These are phyloP conservation scores for Engraulis encrasicolus DNA, from an alignment of 2,113 vertebrate genomes.

Conservation along the genomic window DNA sequence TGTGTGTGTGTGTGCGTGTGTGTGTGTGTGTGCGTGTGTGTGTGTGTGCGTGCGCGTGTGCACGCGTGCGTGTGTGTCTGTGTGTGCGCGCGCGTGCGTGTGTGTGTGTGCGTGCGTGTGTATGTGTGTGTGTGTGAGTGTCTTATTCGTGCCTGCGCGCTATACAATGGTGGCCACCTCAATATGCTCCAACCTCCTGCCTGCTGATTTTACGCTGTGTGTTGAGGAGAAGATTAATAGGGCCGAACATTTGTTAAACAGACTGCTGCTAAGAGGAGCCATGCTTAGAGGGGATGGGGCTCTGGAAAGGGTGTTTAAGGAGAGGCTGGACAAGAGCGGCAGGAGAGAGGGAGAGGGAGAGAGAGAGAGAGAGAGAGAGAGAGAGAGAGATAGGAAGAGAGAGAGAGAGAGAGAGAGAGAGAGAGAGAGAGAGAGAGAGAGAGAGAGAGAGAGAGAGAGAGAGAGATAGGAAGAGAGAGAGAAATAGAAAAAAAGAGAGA, in stretches of 20 bases:
- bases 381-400: too few relatives aligned
- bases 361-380: constrained; percentile 18
- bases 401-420: too few relatives aligned
- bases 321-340: constrained; percentile 10
- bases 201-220: constrained; percentile 62
- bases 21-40: constrained; percentile 7
- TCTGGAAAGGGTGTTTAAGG: constrained; percentile 25
- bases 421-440: too few relatives aligned
- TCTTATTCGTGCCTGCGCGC: constrained; percentile 45
- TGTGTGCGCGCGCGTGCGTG: constrained; percentile 28
- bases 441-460: too few relatives aligned
- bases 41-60: constrained; percentile 23
- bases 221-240: constrained; percentile 68
- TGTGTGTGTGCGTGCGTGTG: constrained; percentile 2
- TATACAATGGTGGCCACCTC: constrained; percentile 69
- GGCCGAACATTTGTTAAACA: constrained; percentile 69
- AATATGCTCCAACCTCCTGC: constrained; percentile 64
- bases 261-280: constrained; percentile 51
- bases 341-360: not conserved
- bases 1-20: constrained; percentile 39
- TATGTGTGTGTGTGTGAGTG: constrained; percentile 22
- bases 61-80: constrained; percentile 45
- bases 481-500: too few relatives aligned
- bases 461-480: too few relatives aligned
- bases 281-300: constrained; percentile 39